Conservation (phyloP, 2,797 vertebrate genomes). For the Petrocephalus schoutedeni region DNA sequence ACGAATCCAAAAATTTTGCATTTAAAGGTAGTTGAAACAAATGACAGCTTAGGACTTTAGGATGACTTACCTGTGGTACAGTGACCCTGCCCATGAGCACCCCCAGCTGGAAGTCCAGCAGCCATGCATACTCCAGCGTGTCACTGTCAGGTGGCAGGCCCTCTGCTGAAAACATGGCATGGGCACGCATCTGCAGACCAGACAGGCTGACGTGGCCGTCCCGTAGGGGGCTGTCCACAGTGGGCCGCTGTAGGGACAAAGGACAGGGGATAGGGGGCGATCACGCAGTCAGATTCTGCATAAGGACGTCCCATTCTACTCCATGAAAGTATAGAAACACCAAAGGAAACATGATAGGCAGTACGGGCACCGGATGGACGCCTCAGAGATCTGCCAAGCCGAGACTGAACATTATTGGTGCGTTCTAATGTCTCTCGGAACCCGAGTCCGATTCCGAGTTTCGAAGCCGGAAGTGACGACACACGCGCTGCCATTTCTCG, state of each 20-base stretch:
- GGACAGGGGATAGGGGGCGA: background rate
- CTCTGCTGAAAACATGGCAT: slow-evolving; percentile 95
- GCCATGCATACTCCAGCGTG: slow-evolving; percentile 92
- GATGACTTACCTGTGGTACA: slow-evolving; percentile 76
- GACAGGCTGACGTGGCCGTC: slow-evolving; percentile 91
- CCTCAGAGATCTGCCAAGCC: background rate
- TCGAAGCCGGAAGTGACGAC: too few relatives aligned
- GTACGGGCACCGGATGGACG: background rate
- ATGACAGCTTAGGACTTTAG: background rate
- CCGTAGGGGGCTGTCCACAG: slow-evolving; percentile 79
- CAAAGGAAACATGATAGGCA: background rate
- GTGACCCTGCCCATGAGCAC: slow-evolving; percentile 86
- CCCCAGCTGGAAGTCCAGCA: slow-evolving; percentile 91
- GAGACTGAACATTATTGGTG: background rate
- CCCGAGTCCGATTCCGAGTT: too few relatives aligned
- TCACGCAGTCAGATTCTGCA: background rate
- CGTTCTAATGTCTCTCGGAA: too few relatives aligned
- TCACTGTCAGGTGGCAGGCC: slow-evolving; percentile 82
- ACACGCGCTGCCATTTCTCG: too few relatives aligned
- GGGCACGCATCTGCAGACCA: slow-evolving; percentile 89
- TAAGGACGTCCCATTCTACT: background rate
- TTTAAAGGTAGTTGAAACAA: background rate
- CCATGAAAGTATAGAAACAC: background rate
- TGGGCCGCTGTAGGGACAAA: slow-evolving; percentile 68
- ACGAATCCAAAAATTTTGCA: background rate